A percentile compares a stretch with the other conserved stretches of the same genome.
Conservation (phyloP, 2,797 vertebrate species). For the Rhynchonycteris naso region DNA sequence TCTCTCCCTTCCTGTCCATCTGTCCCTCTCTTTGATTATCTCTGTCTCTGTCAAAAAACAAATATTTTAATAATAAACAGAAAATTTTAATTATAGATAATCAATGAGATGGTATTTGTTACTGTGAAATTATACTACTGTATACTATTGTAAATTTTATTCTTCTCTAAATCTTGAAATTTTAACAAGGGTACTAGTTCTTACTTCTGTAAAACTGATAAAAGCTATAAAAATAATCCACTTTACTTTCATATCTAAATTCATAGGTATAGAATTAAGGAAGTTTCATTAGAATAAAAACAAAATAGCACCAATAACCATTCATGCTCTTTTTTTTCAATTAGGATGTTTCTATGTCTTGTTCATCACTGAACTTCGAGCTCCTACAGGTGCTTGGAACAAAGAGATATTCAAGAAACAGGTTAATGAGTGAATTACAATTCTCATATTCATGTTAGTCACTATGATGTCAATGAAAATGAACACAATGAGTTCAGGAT, state of each 20-base stretch:
- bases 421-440: not conserved
- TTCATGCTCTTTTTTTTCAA: not conserved
- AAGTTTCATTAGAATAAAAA: constrained; percentile 35
- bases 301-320: constrained; percentile 25
- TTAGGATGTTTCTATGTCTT: not conserved
- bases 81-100: constrained; percentile 40
- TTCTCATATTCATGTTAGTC: not conserved
- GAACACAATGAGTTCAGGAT: constrained; percentile 28
- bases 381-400: not conserved
- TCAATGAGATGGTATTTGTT: not conserved
- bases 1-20: too few relatives aligned
- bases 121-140: constrained; percentile 8
- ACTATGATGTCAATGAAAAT: constrained; percentile 21
- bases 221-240: constrained; percentile 21
- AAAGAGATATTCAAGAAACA: not conserved
- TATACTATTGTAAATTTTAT: not conserved
- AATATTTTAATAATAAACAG: too few relatives aligned
- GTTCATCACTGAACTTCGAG: constrained; percentile 28
- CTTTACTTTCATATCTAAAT: not conserved
- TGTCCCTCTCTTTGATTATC: too few relatives aligned
- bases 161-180: constrained; percentile 23
- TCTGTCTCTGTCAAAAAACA: too few relatives aligned
- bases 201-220: constrained; percentile 22
- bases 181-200: not conserved
- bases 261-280: not conserved